Evolutionary conservation across 2,113 vertebrate genomes (phyloP), one percentile per base, ranked within the genome.

Genomic region (Halcyon senegalensis): DNA sequence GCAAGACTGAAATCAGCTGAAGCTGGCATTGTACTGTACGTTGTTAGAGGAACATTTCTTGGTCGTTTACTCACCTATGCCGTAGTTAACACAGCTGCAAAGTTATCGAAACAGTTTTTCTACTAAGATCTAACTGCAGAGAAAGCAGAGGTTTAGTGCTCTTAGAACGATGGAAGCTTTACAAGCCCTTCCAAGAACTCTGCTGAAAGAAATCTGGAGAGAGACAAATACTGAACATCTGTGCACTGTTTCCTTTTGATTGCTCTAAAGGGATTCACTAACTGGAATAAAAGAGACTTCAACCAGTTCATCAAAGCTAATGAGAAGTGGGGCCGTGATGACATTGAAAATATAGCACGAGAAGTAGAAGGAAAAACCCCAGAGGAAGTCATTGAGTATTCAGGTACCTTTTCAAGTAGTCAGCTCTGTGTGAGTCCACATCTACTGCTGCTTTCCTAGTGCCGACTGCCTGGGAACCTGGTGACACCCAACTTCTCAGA

Each of bases 221-320:
- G 3, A 12, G 51, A 75, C 50, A 76, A 67, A 50, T 66, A 24
- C 20, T 94, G 30, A 94, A 35, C 19, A 39, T 70, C 14, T 85
- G 46, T 79, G 70, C 55, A 33, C 39, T 87, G 39, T 92, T 94
- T 96, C 17, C 69, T 94, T 96, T 58, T 90, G 13, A 37, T 89
- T 96, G 30, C 44, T 94, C 5, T 81, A 16, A 94, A 99, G 99
- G 99, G 99, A 85, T 99, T 99, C 96, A 99, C 99, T 50, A 99
- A 99, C 96, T 99, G 99, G 99, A 99, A 99, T 97, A 99, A 99
- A 95, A 99, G 99, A 82, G 99, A 99, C 97, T 99, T 99, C 96
- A 99, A 99, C 97, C 99, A 99, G 97, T 99, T 99, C 98, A 99
- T 99, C 93, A 99, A 99, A 98, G 99, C 99, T 44, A 99, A 99